Percentiles rank a stretch among this genome's conserved stretches.
phyloP scores from a whole-genome alignment of 2,797 vertebrate genomes.

The Ibycter americanus region DNA sequence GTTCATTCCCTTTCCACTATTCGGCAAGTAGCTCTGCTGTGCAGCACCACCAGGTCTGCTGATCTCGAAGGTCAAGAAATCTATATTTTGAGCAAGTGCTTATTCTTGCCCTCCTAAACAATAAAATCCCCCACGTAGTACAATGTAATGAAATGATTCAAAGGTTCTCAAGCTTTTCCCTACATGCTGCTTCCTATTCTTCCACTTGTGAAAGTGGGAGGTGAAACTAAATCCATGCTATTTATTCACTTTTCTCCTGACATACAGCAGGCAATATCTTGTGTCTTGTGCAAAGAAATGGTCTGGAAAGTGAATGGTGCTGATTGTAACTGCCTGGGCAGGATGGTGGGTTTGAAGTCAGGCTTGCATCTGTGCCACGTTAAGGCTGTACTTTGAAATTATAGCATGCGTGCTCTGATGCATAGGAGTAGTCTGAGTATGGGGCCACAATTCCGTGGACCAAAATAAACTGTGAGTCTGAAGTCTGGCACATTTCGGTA shows the following conservation, averaged over 20 bases:
- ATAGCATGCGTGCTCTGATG: background rate
- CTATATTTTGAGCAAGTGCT: background rate
- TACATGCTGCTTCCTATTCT: background rate
- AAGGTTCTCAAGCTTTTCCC: background rate
- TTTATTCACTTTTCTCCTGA: background rate
- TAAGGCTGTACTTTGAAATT: background rate
- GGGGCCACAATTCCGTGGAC: background rate
- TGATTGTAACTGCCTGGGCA: background rate
- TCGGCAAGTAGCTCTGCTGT: background rate
- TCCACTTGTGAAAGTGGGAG: background rate
- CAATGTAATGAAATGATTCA: background rate
- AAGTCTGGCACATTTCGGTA: background rate
- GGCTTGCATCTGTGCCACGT: background rate
- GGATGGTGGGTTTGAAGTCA: background rate
- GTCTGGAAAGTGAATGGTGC: background rate
- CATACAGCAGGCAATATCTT: background rate
- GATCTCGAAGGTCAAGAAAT: background rate
- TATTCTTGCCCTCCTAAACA: background rate
- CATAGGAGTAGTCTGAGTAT: background rate
- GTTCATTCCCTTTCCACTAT: background rate
- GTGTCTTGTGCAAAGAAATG: background rate
- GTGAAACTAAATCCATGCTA: background rate
- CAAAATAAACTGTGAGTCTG: background rate
- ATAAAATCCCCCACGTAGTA: background rate
- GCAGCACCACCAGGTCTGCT: background rate